phyloP scores from a whole-genome alignment of 2,113 vertebrate species.

The Tenebrosternarchus preto region DNA sequence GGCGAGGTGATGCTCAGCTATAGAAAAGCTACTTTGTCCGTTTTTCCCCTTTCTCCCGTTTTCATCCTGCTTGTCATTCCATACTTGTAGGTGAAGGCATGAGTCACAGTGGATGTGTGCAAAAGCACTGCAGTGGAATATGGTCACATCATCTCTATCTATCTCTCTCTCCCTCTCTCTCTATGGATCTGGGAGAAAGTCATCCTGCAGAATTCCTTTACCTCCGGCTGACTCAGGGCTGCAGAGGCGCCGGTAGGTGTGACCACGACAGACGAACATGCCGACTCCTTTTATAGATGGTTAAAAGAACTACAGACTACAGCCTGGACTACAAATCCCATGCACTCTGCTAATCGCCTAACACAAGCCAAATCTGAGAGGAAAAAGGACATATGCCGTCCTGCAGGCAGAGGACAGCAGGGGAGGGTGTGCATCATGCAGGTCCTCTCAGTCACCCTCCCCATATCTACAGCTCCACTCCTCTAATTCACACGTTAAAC shows the following conservation, averaged over 20 bases:
- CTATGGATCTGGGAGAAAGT: neutral
- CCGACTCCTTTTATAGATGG: neutral
- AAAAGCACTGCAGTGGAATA: slow-evolving; percentile 25
- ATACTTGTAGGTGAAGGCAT: slow-evolving; percentile 15
- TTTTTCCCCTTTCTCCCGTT: too few species aligned
- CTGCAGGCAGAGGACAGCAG: slow-evolving; percentile 16
- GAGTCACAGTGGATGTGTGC: slow-evolving; percentile 21
- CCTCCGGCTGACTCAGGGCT: slow-evolving; percentile 3
- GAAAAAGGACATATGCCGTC: slow-evolving; percentile 26
- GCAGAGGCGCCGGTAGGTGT: neutral
- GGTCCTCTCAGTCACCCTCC: neutral
- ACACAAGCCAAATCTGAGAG: neutral
- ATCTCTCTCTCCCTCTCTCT: too few species aligned
- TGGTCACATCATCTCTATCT: neutral
- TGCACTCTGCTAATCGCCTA: neutral
- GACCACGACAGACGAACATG: neutral
- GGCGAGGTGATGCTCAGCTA: neutral
- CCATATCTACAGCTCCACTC: neutral
- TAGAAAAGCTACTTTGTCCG: neutral
- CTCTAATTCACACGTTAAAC: neutral
- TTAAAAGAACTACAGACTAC: neutral
- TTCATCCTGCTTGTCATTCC: slow-evolving; percentile 36
- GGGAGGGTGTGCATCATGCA: neutral
- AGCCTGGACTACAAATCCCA: neutral
- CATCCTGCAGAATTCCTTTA: neutral